Conservation (phyloP, 2,888 invertebrate species). For the Colostygia pectinataria region DNA sequence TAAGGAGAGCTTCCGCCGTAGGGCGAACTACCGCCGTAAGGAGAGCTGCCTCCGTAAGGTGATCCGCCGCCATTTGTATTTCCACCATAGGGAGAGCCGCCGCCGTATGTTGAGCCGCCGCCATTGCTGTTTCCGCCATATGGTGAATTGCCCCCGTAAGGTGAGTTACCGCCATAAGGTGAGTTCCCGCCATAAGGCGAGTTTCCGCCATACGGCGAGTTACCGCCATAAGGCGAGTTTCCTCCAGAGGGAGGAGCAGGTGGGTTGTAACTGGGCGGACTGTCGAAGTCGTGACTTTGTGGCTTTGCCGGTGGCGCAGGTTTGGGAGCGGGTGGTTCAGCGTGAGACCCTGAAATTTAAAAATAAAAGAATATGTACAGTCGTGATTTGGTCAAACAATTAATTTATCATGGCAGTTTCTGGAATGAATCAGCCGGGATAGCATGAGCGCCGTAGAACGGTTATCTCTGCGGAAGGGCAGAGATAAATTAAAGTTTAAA, state of each 20-base stretch:
- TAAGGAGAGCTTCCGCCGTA: slow-evolving; percentile 34
- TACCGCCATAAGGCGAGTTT: slow-evolving; percentile 34
- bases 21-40: slow-evolving; percentile 43
- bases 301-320: slow-evolving; percentile 53
- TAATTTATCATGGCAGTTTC: too few species aligned
- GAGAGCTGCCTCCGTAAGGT: slow-evolving; percentile 40
- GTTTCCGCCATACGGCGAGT: slow-evolving; percentile 37
- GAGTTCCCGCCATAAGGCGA: slow-evolving; percentile 35
- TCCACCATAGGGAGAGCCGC: slow-evolving; percentile 45
- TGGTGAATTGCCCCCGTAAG: slow-evolving; percentile 38
- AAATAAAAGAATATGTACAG: not conserved
- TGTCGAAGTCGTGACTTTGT: slow-evolving; percentile 58
- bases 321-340: slow-evolving; percentile 61
- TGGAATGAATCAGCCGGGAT: too few species aligned
- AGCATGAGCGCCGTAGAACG: too few species aligned
- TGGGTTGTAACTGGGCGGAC: slow-evolving; percentile 70
- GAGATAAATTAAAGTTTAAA: too few species aligned
- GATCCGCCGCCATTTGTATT: slow-evolving; percentile 47
- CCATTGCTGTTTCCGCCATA: slow-evolving; percentile 57
- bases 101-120: slow-evolving; percentile 43
- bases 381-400: too few species aligned
- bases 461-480: too few species aligned
- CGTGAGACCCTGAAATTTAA: slow-evolving; percentile 58
- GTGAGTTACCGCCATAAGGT: slow-evolving; percentile 35
- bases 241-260: slow-evolving; percentile 62